phyloP scores from a whole-genome alignment of 2,113 vertebrate species.

The Oncorhynchus masou region DNA sequence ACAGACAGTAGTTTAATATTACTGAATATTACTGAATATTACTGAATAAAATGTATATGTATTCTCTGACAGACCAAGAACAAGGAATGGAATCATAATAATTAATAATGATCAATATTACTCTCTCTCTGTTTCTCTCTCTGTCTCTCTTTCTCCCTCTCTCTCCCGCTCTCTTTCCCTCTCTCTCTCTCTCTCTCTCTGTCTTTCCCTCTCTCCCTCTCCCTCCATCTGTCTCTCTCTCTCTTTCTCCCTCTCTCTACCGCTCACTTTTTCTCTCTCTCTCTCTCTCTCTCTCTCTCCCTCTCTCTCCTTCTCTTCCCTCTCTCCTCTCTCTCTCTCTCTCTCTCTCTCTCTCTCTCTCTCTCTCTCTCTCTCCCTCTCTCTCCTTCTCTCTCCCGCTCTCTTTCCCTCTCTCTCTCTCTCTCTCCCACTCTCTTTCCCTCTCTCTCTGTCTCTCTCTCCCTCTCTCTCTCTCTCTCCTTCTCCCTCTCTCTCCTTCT shows the following conservation, averaged over 20 bases:
- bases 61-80: no score
- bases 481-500: neutral
- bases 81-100: no score
- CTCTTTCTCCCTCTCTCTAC: accelerated
- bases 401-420: neutral
- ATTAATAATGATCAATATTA: no score
- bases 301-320: accelerated
- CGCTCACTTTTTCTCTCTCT: neutral
- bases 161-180: no score
- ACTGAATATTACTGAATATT: no score
- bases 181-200: slow-evolving; percentile 73
- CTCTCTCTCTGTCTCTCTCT: neutral
- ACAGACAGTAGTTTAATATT: no score
- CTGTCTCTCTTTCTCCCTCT: slow-evolving; percentile 40
- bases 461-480: neutral
- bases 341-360: accelerated
- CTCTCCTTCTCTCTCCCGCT: accelerated
- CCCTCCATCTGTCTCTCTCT: neutral
- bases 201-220: slow-evolving; percentile 45
- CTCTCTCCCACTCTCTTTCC: slow-evolving; percentile 40
- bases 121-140: no score
- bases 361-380: accelerated
- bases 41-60: no score
- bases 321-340: accelerated
- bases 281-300: no score